A percentile compares a stretch with the other conserved stretches of the same genome.
These are phyloP conservation scores for Gymnarchus niloticus DNA, from an alignment of 2,113 vertebrate species.

Conservation along the genomic window DNA sequence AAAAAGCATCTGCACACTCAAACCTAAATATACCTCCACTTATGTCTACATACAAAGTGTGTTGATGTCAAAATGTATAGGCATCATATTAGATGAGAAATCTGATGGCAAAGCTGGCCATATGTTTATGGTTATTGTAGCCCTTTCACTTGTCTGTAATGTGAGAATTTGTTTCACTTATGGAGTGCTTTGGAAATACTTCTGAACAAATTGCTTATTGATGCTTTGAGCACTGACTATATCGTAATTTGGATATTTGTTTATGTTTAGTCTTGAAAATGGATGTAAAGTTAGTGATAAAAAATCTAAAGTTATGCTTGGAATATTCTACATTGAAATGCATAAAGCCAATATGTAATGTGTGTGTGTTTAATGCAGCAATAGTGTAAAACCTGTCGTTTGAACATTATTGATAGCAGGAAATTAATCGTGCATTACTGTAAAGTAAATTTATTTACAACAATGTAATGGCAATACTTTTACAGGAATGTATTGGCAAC, in stretches of 20 bases:
- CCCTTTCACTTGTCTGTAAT: no score
- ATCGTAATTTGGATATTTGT: not conserved
- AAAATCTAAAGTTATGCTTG: not conserved
- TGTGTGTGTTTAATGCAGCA: not conserved
- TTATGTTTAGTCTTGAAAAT: not conserved
- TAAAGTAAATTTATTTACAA: not conserved
- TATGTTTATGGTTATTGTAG: no score
- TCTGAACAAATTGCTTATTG: no score
- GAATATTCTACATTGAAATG: not conserved
- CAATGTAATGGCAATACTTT: not conserved
- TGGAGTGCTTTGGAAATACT: no score
- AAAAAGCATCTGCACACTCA: no score
- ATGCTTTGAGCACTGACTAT: no score
- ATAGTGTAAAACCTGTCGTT: not conserved
- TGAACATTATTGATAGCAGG: no score
- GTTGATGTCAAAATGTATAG: not conserved
- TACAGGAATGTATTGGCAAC: not conserved
- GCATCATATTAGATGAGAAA: not conserved
- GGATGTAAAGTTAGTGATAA: not conserved
- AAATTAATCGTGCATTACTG: no score
- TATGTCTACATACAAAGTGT: not conserved
- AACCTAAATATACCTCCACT: not conserved
- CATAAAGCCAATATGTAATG: not conserved
- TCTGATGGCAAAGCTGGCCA: not conserved
- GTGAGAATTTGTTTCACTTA: no score